A percentile compares a stretch with the other conserved stretches of the same genome.
phyloP scores from a whole-genome alignment of 2,113 vertebrate genomes.

The Seriola rivoliana region DNA sequence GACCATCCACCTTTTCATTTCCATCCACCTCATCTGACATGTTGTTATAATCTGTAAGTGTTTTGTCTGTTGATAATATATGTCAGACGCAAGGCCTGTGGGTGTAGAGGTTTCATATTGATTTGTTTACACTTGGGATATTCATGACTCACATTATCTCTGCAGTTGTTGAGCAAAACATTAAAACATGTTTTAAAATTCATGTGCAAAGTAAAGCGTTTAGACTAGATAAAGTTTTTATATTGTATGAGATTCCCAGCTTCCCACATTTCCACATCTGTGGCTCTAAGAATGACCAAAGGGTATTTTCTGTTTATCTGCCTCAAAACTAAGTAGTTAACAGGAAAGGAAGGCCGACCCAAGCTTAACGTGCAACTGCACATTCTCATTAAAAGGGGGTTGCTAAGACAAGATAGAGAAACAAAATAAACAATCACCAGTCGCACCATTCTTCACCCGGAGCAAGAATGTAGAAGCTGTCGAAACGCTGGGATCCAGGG shows the following conservation, averaged over 20 bases:
- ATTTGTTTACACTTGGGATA: slow-evolving; percentile 63
- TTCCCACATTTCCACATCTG: slow-evolving; percentile 39
- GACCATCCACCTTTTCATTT: slow-evolving; percentile 38
- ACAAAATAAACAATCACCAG: slow-evolving; percentile 80
- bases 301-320: slow-evolving; percentile 73
- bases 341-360: slow-evolving; percentile 52
- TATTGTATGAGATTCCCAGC: slow-evolving; percentile 1
- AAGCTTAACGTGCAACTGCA: slow-evolving; percentile 70
- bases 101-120: slow-evolving; percentile 50
- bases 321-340: slow-evolving; percentile 54
- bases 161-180: slow-evolving; percentile 32
- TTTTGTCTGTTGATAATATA: slow-evolving; percentile 50
- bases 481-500: slow-evolving; percentile 56
- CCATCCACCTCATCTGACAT: slow-evolving; percentile 46
- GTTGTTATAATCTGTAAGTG: slow-evolving; percentile 43
- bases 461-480: slow-evolving; percentile 77
- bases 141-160: slow-evolving; percentile 53
- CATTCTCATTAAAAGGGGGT: slow-evolving; percentile 75
- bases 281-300: slow-evolving; percentile 19
- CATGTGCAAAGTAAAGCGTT: slow-evolving; percentile 21
- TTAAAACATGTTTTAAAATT: slow-evolving; percentile 32
- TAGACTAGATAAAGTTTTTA: slow-evolving; percentile 12
- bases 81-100: slow-evolving; percentile 34
- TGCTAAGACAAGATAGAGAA: slow-evolving; percentile 80
- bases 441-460: slow-evolving; percentile 65